Percentiles rank a stretch among this genome's conserved stretches.
Conservation (phyloP, 2,888 invertebrate genomes). For the Leucoma salicis region DNA sequence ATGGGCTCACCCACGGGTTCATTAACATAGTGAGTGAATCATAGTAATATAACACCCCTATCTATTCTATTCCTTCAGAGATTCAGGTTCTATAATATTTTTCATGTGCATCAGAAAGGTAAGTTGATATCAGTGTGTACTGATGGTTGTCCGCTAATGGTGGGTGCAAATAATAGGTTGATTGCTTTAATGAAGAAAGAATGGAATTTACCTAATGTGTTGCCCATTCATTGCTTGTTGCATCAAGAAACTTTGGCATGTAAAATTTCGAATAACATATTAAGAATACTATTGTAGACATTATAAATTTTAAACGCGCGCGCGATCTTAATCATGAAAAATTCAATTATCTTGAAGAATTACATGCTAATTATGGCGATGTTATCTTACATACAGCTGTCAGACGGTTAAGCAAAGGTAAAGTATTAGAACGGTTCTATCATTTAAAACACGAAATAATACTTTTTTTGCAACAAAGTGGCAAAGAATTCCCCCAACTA, state of each 20-base stretch:
- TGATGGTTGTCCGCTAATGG: constrained; percentile 17
- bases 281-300: constrained; percentile 4
- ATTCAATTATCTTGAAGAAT: constrained; percentile 12
- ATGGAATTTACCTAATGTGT: constrained; percentile 6
- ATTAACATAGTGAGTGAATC: no score
- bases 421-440: constrained; percentile 8
- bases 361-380: constrained; percentile 12
- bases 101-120: no score
- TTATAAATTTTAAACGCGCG: constrained; percentile 7
- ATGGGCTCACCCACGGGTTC: no score
- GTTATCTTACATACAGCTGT: constrained; percentile 14
- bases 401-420: constrained; percentile 18
- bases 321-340: constrained; percentile 4
- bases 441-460: constrained; percentile 4
- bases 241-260: constrained; percentile 10
- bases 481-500: constrained; percentile 6
- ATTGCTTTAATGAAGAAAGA: constrained; percentile 10
- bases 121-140: constrained; percentile 10
- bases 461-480: constrained; percentile 6
- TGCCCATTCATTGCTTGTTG: constrained; percentile 8
- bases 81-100: no score
- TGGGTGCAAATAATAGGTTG: constrained; percentile 12
- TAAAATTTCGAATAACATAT: constrained; percentile 7
- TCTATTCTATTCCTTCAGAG: no score
- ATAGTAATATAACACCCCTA: no score